phyloP scores from a whole-genome alignment of 1,140 invertebrate species.

The Arion vulgaris region DNA sequence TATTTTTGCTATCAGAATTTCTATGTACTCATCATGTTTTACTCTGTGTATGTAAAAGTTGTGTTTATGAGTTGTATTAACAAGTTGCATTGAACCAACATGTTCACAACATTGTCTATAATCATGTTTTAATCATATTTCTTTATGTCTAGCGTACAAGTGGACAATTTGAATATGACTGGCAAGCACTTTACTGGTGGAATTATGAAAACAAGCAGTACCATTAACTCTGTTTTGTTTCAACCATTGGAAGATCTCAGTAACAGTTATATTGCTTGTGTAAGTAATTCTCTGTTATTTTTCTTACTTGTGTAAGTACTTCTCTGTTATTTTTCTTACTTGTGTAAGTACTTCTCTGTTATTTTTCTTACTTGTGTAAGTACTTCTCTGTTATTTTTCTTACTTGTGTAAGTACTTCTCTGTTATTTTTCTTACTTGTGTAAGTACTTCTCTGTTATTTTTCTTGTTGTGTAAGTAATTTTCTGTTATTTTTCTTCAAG shows the following conservation, averaged over 20 bases:
- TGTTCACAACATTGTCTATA: no score
- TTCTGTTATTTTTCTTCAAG: no score
- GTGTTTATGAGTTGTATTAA: no score
- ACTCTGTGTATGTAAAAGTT: no score
- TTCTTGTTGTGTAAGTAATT: no score
- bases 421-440: no score
- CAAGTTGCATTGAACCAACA: no score
- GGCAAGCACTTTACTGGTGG: not conserved
- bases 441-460: no score
- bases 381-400: no score
- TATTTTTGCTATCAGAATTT: no score
- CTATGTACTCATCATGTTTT: no score
- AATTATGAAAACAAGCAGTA: not conserved
- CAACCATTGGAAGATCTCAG: not conserved
- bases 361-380: not conserved
- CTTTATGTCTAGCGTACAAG: not conserved
- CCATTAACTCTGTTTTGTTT: not conserved
- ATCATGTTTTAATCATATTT: not conserved
- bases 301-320: not conserved
- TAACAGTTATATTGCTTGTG: constrained; percentile 2
- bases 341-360: not conserved
- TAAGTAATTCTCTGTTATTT: not conserved
- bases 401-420: no score
- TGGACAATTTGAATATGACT: not conserved
- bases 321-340: not conserved